Percentiles rank a stretch among this genome's conserved stretches.
These are phyloP conservation scores for Montipora sp. DNA, from an alignment of 64 coral and sea anemone genomes.

Conservation along the genomic window DNA sequence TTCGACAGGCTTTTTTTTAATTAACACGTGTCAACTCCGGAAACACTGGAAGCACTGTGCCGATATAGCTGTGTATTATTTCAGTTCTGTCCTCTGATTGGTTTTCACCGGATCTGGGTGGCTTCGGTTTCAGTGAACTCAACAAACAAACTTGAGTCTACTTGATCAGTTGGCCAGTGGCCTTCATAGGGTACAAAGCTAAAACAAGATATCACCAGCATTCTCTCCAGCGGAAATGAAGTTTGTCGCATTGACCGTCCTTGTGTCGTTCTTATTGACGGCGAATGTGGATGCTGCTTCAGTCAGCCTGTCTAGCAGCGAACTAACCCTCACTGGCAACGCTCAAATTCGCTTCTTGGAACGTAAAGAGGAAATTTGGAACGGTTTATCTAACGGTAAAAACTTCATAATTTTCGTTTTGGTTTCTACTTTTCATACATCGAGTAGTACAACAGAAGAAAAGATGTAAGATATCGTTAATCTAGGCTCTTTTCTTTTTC, in stretches of 20 bases:
- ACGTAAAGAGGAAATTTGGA: neutral
- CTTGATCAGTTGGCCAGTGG: neutral
- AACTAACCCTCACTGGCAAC: conserved; percentile 22
- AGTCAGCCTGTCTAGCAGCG: conserved; percentile 1
- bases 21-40: too few relatives aligned
- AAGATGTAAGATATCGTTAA: too few relatives aligned
- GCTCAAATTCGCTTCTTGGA: conserved; percentile 20
- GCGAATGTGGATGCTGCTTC: neutral
- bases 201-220: neutral
- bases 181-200: neutral
- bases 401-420: neutral
- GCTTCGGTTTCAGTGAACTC: too few relatives aligned
- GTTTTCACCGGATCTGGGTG: too few relatives aligned
- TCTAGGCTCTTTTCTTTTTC: neutral
- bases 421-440: too few relatives aligned
- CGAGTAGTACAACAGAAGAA: neutral
- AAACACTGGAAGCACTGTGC: too few relatives aligned
- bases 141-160: neutral
- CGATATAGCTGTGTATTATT: too few relatives aligned
- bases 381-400: conserved; percentile 24
- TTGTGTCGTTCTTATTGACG: neutral
- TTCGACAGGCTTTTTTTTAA: too few relatives aligned
- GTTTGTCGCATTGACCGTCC: neutral
- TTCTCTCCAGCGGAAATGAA: neutral
- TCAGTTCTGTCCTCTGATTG: too few relatives aligned